Percentiles rank a stretch among this genome's conserved stretches.
phyloP scores from a whole-genome alignment of 2,113 vertebrate species.

The Halcyon malimbica region DNA sequence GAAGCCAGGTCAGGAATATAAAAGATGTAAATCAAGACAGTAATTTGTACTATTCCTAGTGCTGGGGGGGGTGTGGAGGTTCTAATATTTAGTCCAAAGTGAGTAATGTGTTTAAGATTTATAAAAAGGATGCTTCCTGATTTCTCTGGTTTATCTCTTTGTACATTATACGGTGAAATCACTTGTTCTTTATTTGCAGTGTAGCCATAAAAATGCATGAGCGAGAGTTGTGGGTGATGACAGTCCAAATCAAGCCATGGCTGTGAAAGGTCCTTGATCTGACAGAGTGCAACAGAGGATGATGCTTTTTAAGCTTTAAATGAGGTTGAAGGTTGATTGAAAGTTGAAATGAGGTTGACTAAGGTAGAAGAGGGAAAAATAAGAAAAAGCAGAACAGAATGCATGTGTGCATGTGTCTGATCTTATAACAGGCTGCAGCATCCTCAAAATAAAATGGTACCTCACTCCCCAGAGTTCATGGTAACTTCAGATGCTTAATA shows the following conservation, averaged over 20 bases:
- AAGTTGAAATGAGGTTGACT: not conserved
- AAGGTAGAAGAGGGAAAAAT: not conserved
- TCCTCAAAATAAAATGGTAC: not conserved
- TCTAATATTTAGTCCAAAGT: not conserved
- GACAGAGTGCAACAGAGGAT: not conserved
- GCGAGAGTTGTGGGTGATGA: not conserved
- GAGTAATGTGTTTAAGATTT: not conserved
- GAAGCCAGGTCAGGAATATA: not conserved
- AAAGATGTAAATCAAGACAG: not conserved
- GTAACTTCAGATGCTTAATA: not conserved
- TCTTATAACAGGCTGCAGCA: not conserved
- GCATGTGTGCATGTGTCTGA: not conserved
- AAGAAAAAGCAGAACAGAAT: accelerated
- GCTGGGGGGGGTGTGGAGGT: not conserved
- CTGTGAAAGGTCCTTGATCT: not conserved
- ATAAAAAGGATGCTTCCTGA: not conserved
- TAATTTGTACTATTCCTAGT: not conserved
- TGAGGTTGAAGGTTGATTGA: no score
- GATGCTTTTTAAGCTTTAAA: not conserved
- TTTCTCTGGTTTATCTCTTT: not conserved
- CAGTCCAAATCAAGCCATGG: accelerated
- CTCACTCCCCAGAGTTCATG: not conserved
- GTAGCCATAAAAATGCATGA: not conserved
- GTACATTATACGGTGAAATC: not conserved
- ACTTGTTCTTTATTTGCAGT: not conserved